Evolutionary conservation across 2,113 vertebrate species (phyloP).

Genomic region (Indicator maculatus): DNA sequence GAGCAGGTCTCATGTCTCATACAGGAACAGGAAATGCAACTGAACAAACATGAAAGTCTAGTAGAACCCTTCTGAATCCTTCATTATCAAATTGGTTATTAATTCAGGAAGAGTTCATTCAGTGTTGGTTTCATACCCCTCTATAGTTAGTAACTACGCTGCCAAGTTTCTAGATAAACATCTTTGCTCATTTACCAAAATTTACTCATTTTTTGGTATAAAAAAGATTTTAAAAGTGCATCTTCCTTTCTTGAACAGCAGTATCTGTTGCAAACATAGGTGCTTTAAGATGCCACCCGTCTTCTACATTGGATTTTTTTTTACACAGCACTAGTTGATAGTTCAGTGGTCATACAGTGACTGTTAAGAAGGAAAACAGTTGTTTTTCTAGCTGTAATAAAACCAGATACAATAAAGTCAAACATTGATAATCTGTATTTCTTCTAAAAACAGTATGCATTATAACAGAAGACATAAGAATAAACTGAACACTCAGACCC

Average conservation of each 20-base stretch:
- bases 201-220: not conserved
- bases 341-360: not conserved
- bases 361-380: not conserved
- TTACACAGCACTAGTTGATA: not conserved
- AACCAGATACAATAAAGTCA: constrained; percentile 28
- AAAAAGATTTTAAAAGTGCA: not conserved
- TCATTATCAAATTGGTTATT: not conserved
- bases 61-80: not conserved
- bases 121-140: not conserved
- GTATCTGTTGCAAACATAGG: not conserved
- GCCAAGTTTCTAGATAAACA: not conserved
- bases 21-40: not conserved
- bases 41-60: not conserved
- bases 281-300: not conserved
- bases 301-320: not conserved
- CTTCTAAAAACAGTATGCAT: constrained; percentile 28
- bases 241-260: not conserved
- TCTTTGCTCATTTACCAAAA: not conserved
- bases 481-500: constrained; percentile 7
- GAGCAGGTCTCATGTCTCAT: not conserved
- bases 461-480: constrained; percentile 10
- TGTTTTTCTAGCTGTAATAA: constrained; percentile 14
- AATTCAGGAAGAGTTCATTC: not conserved
- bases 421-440: constrained; percentile 17
- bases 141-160: not conserved